Conservation (phyloP, 2,797 vertebrate genomes). For the Poecilia wingei region DNA sequence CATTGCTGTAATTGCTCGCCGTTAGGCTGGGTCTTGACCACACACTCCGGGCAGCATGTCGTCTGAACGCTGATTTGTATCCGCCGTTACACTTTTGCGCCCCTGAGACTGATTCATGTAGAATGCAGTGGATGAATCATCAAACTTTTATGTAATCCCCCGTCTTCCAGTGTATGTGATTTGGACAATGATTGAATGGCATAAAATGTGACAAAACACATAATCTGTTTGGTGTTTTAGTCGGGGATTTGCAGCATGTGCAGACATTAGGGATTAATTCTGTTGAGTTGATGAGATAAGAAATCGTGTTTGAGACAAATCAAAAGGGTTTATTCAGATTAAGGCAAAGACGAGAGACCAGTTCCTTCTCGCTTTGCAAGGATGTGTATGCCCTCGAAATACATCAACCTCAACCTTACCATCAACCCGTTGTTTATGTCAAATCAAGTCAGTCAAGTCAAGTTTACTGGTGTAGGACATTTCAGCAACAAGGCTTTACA, state of each 20-base stretch:
- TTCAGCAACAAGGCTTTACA: too few relatives aligned
- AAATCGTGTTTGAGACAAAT: neutral
- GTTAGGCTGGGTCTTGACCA: constrained; percentile 29
- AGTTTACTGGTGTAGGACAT: too few relatives aligned
- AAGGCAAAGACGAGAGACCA: neutral
- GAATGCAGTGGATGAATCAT: neutral
- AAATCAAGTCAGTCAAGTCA: too few relatives aligned
- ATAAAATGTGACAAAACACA: neutral
- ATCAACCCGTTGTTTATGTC: neutral
- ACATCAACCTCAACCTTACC: neutral
- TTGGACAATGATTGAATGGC: constrained; percentile 6
- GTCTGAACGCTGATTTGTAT: constrained; percentile 12
- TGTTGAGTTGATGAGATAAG: neutral
- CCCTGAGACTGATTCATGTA: constrained; percentile 6
- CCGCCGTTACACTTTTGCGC: constrained; percentile 1
- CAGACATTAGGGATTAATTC: constrained; percentile 2
- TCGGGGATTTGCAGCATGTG: neutral
- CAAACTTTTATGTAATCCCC: neutral
- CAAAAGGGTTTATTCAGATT: neutral
- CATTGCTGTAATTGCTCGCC: constrained; percentile 28
- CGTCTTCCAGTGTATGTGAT: neutral
- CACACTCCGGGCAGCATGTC: neutral
- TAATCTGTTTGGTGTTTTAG: neutral
- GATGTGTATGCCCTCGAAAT: neutral
- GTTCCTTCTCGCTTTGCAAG: neutral